Conservation (phyloP, 2,888 invertebrate genomes). For the Mycalesis mineus region DNA sequence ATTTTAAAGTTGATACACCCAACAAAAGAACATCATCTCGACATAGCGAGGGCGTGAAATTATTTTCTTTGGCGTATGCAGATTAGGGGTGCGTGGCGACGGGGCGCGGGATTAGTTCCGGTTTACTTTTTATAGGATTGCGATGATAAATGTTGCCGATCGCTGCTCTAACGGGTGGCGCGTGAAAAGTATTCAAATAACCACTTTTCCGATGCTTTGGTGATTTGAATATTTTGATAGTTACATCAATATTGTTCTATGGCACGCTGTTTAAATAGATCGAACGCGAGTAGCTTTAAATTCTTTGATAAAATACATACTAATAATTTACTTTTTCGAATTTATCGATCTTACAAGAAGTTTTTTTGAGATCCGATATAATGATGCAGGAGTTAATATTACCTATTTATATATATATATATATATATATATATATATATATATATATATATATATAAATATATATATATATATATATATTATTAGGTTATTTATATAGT, state of each 20-base stretch:
- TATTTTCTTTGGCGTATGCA: slow-evolving; percentile 75
- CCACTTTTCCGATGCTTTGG: slow-evolving; percentile 39
- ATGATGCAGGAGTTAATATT: too few relatives aligned
- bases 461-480: too few relatives aligned
- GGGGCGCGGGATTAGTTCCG: slow-evolving; percentile 68
- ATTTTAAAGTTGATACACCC: slow-evolving; percentile 38
- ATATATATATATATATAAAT: too few relatives aligned
- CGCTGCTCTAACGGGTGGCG: slow-evolving; percentile 68
- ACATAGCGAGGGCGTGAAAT: slow-evolving; percentile 72
- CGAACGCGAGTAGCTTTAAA: background rate
- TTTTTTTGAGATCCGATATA: too few relatives aligned
- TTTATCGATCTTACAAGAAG: too few relatives aligned
- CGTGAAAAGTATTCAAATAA: slow-evolving; percentile 71
- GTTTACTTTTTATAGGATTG: slow-evolving; percentile 76
- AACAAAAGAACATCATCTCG: slow-evolving; percentile 50
- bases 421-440: too few relatives aligned
- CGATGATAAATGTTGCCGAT: slow-evolving; percentile 72
- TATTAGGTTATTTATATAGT: too few relatives aligned
- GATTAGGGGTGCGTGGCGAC: slow-evolving; percentile 61
- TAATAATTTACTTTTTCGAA: too few relatives aligned
- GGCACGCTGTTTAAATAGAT: background rate
- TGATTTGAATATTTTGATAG: slow-evolving; percentile 41
- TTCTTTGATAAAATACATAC: too few relatives aligned
- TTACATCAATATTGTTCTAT: background rate
- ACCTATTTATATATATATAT: too few relatives aligned